Percentiles rank a stretch among this genome's conserved stretches.
These are phyloP conservation scores for Eristalis pertinax DNA, from an alignment of 2,888 invertebrate species.

Conservation along the genomic window DNA sequence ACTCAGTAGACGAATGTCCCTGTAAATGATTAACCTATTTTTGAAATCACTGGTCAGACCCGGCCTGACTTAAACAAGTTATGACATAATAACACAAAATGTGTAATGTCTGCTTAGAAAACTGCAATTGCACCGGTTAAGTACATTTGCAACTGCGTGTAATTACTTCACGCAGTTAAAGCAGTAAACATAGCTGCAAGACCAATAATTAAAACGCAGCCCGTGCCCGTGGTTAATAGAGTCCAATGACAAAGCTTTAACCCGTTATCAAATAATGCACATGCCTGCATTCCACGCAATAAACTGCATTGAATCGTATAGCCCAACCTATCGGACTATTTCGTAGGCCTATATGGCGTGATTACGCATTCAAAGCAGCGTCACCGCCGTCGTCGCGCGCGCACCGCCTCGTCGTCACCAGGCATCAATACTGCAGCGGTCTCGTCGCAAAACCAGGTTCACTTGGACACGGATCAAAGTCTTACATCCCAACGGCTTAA, in stretches of 20 bases:
- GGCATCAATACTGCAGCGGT: neutral
- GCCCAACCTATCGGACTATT: slow-evolving; percentile 61
- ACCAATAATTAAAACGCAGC: neutral
- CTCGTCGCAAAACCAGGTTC: slow-evolving; percentile 47
- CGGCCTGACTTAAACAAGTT: neutral
- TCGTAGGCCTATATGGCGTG: slow-evolving; percentile 53
- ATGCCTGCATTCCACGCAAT: slow-evolving; percentile 57
- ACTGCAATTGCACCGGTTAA: neutral
- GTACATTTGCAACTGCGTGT: neutral
- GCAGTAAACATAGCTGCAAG: neutral
- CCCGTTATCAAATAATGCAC: slow-evolving; percentile 70
- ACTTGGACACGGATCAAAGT: slow-evolving; percentile 53
- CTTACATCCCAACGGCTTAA: slow-evolving; percentile 35
- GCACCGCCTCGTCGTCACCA: no score
- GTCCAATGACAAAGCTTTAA: slow-evolving; percentile 48
- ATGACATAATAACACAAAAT: neutral
- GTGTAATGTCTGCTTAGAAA: neutral
- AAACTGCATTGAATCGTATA: slow-evolving; percentile 41
- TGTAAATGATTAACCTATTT: neutral
- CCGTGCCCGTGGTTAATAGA: slow-evolving; percentile 16
- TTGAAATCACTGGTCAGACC: neutral
- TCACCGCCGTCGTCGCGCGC: neutral
- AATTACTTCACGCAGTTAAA: neutral
- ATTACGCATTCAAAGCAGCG: slow-evolving; percentile 65
- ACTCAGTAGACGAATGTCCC: neutral